Evolutionary conservation across 2,888 invertebrate species (phyloP).

Genomic region (Sepioteuthis lessoniana): DNA sequence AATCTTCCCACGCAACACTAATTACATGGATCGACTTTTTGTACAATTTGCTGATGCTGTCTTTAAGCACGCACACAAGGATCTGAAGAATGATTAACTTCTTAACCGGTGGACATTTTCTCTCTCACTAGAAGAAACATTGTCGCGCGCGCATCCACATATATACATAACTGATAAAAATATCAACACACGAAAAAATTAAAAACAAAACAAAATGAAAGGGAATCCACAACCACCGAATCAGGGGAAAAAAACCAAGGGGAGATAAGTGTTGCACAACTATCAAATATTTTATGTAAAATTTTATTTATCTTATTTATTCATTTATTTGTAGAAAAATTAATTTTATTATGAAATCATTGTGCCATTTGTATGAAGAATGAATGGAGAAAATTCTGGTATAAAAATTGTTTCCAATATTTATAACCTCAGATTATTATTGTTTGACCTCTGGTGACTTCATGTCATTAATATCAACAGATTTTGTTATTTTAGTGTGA

Average conservation of each 20-base stretch:
- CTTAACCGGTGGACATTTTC: neutral
- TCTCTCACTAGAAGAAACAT: neutral
- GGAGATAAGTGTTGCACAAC: neutral
- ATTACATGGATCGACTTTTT: slow-evolving; percentile 71
- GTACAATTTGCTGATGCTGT: slow-evolving; percentile 69
- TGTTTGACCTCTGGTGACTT: no score
- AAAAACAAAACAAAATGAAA: no score
- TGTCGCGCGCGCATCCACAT: neutral
- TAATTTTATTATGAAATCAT: no score
- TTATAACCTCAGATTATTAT: no score
- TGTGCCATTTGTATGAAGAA: no score
- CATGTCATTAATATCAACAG: no score
- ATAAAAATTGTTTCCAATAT: no score
- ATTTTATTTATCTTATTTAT: no score
- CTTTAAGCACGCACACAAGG: slow-evolving; percentile 62
- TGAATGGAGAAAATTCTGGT: no score
- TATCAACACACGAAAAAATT: neutral
- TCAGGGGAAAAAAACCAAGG: neutral
- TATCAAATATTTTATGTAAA: neutral
- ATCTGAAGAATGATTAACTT: slow-evolving; percentile 34
- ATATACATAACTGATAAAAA: neutral
- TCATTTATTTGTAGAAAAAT: no score
- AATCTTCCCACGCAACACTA: slow-evolving; percentile 68
- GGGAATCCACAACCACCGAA: neutral
- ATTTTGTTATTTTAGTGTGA: no score